Evolutionary conservation across 2,888 invertebrate species (phyloP).

Genomic region (Formica aserva): DNA sequence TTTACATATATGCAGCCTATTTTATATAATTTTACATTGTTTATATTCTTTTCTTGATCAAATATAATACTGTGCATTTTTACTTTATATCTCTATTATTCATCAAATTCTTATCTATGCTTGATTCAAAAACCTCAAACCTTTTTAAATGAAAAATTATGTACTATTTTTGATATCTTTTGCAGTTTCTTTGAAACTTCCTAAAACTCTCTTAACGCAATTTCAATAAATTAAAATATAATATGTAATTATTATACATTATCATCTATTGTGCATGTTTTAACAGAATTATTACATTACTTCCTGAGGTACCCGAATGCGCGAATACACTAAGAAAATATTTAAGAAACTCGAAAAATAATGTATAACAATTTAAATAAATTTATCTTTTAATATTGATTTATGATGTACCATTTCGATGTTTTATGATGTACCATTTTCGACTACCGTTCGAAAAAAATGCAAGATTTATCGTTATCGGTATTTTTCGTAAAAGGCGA

Average conservation of each 20-base stretch:
- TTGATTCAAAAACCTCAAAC: not conserved
- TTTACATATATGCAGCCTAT: not conserved
- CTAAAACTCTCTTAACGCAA: not conserved
- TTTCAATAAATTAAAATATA: not conserved
- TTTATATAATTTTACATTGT: not conserved
- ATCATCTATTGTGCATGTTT: not conserved
- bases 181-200: not conserved
- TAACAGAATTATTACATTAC: not conserved
- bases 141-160: too few relatives aligned
- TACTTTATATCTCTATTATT: not conserved
- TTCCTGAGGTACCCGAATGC: not conserved
- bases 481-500: not conserved
- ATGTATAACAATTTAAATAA: not conserved
- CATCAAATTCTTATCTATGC: not conserved
- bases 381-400: not conserved
- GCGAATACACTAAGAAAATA: not conserved
- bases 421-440: not conserved
- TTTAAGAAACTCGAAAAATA: not conserved
- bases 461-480: not conserved
- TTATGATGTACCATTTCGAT: not conserved
- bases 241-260: too few relatives aligned
- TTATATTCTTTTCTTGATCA: not conserved
- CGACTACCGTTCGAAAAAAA: not conserved
- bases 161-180: not conserved
- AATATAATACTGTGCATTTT: not conserved